These are phyloP conservation scores for Megastigmus dorsalis DNA, from an alignment of 2,888 invertebrate species.

Conservation along the genomic window DNA sequence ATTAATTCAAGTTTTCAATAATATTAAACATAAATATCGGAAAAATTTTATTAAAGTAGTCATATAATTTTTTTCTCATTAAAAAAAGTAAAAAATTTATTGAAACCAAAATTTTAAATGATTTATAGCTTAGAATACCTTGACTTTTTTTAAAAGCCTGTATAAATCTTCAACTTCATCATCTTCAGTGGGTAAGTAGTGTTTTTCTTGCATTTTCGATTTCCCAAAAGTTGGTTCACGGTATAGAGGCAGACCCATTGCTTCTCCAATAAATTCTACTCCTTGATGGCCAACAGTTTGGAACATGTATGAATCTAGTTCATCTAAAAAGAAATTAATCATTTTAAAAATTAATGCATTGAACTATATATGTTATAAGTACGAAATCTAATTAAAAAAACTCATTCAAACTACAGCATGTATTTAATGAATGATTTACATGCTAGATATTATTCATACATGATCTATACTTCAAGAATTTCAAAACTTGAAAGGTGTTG, in stretches of 20 bases:
- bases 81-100: not conserved
- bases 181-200: conserved; percentile 86
- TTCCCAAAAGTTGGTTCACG: conserved; percentile 88
- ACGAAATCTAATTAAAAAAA: too few species aligned
- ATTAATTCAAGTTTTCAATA: not conserved
- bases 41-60: not conserved
- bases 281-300: conserved; percentile 99
- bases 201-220: conserved; percentile 86
- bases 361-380: too few species aligned
- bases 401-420: too few species aligned
- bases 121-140: conserved; percentile 75
- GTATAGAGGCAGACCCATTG: conserved; percentile 94
- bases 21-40: not conserved
- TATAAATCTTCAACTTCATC: conserved; percentile 99
- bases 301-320: conserved; percentile 98
- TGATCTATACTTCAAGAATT: too few species aligned
- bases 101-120: not conserved
- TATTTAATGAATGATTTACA: too few species aligned
- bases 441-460: too few species aligned
- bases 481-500: too few species aligned
- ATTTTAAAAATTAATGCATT: conserved; percentile 43
- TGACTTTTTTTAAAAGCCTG: conserved; percentile 85
- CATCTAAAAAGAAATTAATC: conserved; percentile 80
- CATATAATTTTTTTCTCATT: not conserved
- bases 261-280: conserved; percentile 92